phyloP scores from a whole-genome alignment of 2,113 vertebrate genomes.

The Pithys albifrons region DNA sequence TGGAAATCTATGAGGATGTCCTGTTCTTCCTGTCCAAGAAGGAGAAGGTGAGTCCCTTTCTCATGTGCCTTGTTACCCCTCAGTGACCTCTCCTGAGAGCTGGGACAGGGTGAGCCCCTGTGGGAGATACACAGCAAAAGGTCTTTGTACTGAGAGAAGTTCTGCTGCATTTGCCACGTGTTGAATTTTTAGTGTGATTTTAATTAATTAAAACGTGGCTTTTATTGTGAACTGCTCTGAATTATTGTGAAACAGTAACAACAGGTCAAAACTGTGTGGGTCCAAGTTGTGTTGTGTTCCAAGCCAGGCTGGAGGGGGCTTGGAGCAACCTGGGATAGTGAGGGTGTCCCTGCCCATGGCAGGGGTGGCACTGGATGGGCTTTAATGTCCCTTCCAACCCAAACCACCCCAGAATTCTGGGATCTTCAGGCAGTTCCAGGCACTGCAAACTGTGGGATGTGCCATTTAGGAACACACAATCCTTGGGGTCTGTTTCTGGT shows the following conservation, averaged over 20 bases:
- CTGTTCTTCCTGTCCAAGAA: background rate
- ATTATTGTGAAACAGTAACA: background rate
- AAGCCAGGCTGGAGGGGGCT: background rate
- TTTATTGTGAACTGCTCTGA: background rate
- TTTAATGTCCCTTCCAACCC: background rate
- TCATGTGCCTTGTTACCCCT: accelerated
- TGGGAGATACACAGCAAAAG: background rate
- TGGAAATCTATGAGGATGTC: background rate
- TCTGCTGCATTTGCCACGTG: accelerated
- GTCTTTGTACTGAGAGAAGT: accelerated
- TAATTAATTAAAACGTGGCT: accelerated
- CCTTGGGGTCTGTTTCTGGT: too few species aligned
- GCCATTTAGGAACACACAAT: too few species aligned
- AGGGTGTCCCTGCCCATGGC: background rate
- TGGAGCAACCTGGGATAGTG: background rate
- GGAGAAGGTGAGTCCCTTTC: background rate
- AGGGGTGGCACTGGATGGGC: background rate
- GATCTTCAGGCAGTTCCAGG: too few species aligned
- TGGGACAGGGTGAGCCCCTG: background rate
- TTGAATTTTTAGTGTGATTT: accelerated
- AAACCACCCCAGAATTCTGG: too few species aligned
- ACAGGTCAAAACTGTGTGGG: accelerated
- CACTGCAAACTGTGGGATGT: too few species aligned
- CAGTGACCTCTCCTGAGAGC: background rate
- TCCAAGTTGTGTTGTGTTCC: background rate